A percentile compares a stretch with the other conserved stretches of the same genome.
Evolutionary conservation across 2,113 vertebrate genomes (phyloP).

Genomic region (Gnathonemus longibarbis): DNA sequence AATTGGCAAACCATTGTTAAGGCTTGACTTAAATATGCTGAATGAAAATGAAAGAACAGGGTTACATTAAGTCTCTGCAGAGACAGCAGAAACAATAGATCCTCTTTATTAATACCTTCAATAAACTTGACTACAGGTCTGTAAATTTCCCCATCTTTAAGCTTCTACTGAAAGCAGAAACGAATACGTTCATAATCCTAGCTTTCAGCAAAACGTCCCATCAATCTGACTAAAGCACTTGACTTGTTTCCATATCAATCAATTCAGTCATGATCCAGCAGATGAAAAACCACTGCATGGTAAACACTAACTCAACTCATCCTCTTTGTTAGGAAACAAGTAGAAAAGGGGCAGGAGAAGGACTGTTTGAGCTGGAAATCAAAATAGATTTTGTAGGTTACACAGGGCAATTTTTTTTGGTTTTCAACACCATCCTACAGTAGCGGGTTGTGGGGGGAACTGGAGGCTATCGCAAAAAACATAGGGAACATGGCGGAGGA

Average conservation of each 20-base stretch:
- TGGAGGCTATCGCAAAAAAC: background rate
- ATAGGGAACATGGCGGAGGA: background rate
- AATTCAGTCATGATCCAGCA: background rate
- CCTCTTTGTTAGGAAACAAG: background rate
- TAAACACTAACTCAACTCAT: background rate
- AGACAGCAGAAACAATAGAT: background rate
- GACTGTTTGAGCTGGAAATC: constrained; percentile 10
- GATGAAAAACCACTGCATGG: background rate
- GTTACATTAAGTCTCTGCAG: background rate
- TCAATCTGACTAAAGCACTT: background rate
- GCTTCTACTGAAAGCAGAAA: background rate
- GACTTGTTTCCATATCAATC: background rate
- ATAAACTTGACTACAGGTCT: background rate
- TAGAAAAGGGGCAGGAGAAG: background rate
- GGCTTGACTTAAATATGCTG: background rate
- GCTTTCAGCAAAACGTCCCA: background rate
- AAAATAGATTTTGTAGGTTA: background rate
- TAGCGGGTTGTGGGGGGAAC: background rate
- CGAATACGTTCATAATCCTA: background rate
- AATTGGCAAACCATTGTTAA: background rate
- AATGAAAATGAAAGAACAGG: background rate
- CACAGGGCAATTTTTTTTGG: background rate
- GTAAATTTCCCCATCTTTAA: background rate
- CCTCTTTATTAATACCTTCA: background rate
- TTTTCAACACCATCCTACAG: background rate